Base-by-base conservation (phyloP, 2,888 invertebrate species). In the Macaria liturata region DNA sequence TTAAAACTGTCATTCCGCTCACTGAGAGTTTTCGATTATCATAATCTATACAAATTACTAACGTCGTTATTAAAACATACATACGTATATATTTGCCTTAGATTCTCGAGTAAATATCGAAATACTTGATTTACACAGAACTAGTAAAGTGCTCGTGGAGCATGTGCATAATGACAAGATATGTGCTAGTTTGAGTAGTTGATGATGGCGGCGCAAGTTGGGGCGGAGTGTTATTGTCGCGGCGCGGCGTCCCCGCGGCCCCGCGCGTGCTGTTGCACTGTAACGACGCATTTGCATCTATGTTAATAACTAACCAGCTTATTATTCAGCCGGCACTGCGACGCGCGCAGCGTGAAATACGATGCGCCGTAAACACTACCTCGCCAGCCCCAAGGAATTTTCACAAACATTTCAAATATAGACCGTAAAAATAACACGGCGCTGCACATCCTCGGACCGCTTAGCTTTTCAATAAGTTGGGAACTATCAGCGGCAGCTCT, bases 391-490 rank as follows among this genome's bases (percentile, higher is more conserved):
- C 2, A 31, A 31, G 44, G 34, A 50, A 51, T 31, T n/a, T 37
- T 34, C 43, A 39, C 20, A 20, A 20, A 37, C 30, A 20, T n/a
- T 31, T 7, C 30, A 44, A 39, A 39, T 9, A 20, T 42, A 9
- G 8, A 8, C 3, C 37, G 45, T 45, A 53, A 43, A 49, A 46
- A 58, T 49, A 58, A 49, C 53, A 39, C 31, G 48, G 34, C 53
- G 42, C 32, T 45, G 49, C 43, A 45, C 50, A 32, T 40, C 71
- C 66, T 63, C 69, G 70, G 71, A 75, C 76, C 77, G 78, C 76
- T 79, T 81, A 74, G 74, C 79, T 84, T 83, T 80, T 85, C 83
- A 86, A 90, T 91, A 90, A 86, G 81, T 86, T 82, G 84, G 80
- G 84, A 88, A 88, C 84, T 89, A 88, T 87, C 83, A 82, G 75